These are phyloP conservation scores for Lutjanus argentimaculatus DNA, from an alignment of 2,797 vertebrate genomes.

Conservation along the genomic window DNA sequence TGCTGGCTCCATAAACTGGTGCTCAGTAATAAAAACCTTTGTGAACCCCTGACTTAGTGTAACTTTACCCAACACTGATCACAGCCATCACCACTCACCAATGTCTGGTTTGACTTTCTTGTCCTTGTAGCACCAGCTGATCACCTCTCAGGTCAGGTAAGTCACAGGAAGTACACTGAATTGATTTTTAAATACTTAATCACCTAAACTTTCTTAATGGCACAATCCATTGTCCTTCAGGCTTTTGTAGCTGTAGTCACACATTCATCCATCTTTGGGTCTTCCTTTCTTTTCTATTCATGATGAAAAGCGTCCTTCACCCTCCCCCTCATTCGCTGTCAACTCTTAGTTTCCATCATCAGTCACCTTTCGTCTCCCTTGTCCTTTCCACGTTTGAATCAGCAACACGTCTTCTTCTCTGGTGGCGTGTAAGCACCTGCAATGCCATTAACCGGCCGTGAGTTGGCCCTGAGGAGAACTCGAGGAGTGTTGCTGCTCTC, in stretches of 20 bases:
- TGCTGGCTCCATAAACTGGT: too few species aligned
- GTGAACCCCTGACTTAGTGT: slow-evolving; percentile 7
- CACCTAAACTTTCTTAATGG: not conserved
- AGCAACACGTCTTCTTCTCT: slow-evolving; percentile 82
- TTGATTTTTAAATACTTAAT: slow-evolving; percentile 28
- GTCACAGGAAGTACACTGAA: slow-evolving; percentile 9
- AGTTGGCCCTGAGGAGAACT: slow-evolving; percentile 71
- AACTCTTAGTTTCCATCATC: not conserved
- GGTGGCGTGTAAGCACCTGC: slow-evolving; percentile 18
- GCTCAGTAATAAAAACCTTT: too few species aligned
- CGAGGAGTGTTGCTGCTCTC: slow-evolving; percentile 9
- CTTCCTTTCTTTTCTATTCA: slow-evolving; percentile 4
- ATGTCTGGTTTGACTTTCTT: not conserved
- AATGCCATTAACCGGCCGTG: slow-evolving; percentile 51
- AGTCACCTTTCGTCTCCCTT: not conserved
- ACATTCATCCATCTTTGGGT: not conserved
- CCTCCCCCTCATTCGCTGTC: not conserved
- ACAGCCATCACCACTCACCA: slow-evolving; percentile 11
- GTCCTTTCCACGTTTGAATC: slow-evolving; percentile 7
- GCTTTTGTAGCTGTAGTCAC: not conserved
- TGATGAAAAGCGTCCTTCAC: not conserved
- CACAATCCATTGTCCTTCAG: not conserved
- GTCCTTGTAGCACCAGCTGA: slow-evolving; percentile 11
- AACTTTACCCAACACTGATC: slow-evolving; percentile 44
- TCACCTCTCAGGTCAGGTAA: not conserved